Evolutionary conservation across 2,797 vertebrate genomes (phyloP).

Genomic region (Anniella stebbinsi): DNA sequence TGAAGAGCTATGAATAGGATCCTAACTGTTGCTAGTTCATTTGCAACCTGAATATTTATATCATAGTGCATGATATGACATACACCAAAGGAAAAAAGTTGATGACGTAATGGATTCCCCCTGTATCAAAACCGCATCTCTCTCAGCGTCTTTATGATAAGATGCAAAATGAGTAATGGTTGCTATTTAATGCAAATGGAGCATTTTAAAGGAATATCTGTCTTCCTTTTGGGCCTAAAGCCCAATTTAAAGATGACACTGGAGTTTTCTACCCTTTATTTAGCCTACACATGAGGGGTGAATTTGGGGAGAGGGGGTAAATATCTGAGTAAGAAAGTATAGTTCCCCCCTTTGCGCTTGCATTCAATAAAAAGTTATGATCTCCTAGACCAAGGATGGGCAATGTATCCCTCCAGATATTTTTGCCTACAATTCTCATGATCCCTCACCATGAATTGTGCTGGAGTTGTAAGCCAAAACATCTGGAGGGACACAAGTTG

Average conservation of each 20-base stretch:
- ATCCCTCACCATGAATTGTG: no score
- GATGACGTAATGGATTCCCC: constrained; percentile 1
- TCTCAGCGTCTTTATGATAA: constrained; percentile 12
- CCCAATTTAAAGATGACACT: background rate
- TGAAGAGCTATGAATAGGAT: background rate
- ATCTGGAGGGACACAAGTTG: no score
- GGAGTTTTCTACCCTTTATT: no score
- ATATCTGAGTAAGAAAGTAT: no score
- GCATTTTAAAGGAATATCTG: background rate
- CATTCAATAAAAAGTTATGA: no score
- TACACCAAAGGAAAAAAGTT: background rate
- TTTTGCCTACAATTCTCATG: no score
- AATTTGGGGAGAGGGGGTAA: no score
- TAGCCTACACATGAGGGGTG: no score
- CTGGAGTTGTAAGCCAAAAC: no score
- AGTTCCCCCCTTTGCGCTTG: no score
- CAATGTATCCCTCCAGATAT: no score
- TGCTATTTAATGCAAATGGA: background rate
- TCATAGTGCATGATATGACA: background rate
- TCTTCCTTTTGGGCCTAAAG: background rate
- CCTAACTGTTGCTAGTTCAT: background rate
- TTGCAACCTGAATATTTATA: constrained; percentile 33
- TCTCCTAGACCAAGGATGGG: no score
- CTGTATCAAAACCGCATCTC: constrained; percentile 7
- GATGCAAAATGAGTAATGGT: constrained; percentile 19